Conservation (phyloP, 30 jellyfish, hydroid and myxozoan genomes). For the Pseudorhiza aurosa region DNA sequence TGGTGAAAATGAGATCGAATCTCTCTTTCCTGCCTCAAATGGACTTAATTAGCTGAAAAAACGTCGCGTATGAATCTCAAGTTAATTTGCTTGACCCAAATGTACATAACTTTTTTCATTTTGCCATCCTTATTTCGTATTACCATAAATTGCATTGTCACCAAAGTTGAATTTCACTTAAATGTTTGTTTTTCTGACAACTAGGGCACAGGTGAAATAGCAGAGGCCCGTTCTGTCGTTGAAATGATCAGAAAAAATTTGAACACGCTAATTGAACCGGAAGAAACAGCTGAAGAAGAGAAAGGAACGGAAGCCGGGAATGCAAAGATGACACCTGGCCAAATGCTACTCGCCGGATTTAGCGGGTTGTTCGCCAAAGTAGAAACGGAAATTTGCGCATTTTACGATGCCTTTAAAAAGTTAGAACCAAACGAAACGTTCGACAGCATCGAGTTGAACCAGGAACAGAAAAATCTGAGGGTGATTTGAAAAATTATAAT, state of each 20-base stretch:
- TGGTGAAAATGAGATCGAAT: no score
- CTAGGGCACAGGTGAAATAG: neutral
- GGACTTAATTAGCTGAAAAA: no score
- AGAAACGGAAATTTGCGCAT: conserved; percentile 64
- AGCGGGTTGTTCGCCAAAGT: conserved; percentile 81
- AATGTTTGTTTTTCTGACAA: neutral
- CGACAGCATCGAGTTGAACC: conserved; percentile 68
- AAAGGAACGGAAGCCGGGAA: neutral
- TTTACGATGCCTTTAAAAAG: conserved; percentile 74
- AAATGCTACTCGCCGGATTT: conserved; percentile 88
- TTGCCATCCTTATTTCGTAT: no score
- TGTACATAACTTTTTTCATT: no score
- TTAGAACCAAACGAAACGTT: conserved; percentile 33
- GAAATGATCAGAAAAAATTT: conserved; percentile 13
- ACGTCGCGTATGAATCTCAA: no score
- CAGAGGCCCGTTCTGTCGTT: conserved; percentile 9
- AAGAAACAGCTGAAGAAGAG: neutral
- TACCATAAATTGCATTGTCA: no score
- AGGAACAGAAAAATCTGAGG: conserved; percentile 68
- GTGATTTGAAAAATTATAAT: no score
- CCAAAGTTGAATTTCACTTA: neutral
- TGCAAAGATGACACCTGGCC: conserved; percentile 83
- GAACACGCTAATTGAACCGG: conserved; percentile 37
- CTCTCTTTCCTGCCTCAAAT: no score
- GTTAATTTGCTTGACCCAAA: no score